phyloP scores from a whole-genome alignment of 2,797 vertebrate genomes.

The Gymnodraco acuticeps region DNA sequence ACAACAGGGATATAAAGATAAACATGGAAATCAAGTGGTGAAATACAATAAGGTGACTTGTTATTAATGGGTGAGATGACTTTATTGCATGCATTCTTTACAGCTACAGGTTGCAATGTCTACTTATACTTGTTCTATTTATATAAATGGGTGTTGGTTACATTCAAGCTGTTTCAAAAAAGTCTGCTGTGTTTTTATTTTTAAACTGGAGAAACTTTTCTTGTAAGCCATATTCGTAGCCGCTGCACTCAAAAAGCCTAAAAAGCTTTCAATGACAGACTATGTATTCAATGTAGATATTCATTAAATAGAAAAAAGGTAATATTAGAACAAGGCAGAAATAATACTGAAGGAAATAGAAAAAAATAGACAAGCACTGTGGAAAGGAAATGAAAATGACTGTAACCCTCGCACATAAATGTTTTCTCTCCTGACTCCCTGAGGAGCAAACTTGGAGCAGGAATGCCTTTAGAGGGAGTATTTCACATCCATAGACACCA shows the following conservation, averaged over 20 bases:
- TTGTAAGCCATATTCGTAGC: no score
- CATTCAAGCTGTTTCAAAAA: no score
- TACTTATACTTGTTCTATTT: no score
- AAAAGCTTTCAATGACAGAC: not conserved
- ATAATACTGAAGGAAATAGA: not conserved
- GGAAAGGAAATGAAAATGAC: slow-evolving; percentile 39
- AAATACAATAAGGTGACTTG: not conserved
- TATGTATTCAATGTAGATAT: not conserved
- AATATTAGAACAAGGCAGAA: slow-evolving; percentile 1
- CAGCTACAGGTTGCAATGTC: no score
- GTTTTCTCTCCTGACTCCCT: slow-evolving; percentile 32
- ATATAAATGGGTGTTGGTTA: no score
- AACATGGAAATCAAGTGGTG: not conserved
- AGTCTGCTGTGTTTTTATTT: no score
- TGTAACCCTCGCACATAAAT: slow-evolving; percentile 8
- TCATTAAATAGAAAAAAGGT: slow-evolving; percentile 18
- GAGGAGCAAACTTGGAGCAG: slow-evolving; percentile 38
- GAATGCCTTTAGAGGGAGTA: not conserved
- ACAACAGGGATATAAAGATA: slow-evolving; percentile 23
- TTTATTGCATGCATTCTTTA: not conserved
- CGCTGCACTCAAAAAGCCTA: no score
- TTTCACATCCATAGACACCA: not conserved
- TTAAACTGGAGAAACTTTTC: no score
- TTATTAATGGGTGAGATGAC: not conserved
- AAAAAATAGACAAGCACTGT: not conserved